Conservation (phyloP, 2,797 vertebrate genomes). For the Balearica regulorum region DNA sequence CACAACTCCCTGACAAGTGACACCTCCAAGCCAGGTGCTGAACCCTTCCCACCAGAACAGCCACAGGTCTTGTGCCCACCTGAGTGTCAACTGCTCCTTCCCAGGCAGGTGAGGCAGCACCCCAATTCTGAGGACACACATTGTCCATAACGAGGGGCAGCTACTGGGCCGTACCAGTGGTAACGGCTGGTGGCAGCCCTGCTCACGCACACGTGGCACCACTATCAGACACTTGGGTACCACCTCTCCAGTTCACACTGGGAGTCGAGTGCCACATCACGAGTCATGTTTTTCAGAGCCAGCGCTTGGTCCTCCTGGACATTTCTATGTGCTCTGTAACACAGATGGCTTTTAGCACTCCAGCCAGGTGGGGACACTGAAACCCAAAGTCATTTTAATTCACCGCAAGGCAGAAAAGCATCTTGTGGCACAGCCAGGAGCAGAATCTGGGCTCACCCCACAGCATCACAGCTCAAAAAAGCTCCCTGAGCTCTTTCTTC, state of each 20-base stretch:
- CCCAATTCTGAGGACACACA: rapidly evolving
- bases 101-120: neutral
- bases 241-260: neutral
- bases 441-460: neutral
- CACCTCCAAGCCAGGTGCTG: neutral
- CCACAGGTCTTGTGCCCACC: neutral
- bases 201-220: neutral
- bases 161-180: neutral
- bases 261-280: neutral
- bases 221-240: neutral
- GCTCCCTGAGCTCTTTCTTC: neutral
- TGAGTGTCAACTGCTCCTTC: neutral
- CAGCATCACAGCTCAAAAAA: neutral
- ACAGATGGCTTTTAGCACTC: neutral
- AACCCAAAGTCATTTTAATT: neutral
- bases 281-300: neutral
- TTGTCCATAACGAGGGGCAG: rapidly evolving
- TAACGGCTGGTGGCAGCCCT: neutral
- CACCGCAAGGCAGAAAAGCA: neutral
- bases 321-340: no score
- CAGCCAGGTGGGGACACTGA: neutral
- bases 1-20: neutral
- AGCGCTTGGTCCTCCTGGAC: neutral
- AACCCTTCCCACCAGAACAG: neutral
- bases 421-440: neutral